Conservation (phyloP, 2,113 vertebrate genomes). For the Petrocephalus zakoni region DNA sequence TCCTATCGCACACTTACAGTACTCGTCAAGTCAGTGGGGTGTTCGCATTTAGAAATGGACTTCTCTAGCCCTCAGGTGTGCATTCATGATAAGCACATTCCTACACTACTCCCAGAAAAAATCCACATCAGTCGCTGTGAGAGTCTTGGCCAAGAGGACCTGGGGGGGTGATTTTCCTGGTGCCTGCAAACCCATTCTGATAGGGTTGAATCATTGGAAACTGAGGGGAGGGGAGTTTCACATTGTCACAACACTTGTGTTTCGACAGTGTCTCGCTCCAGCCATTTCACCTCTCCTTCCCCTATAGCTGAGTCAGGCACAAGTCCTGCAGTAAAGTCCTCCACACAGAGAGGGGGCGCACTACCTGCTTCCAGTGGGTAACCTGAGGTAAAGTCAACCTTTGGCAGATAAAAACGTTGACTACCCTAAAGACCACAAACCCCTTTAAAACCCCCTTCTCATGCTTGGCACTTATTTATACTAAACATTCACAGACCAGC, state of each 20-base stretch:
- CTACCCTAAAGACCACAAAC: background rate
- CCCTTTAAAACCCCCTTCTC: background rate
- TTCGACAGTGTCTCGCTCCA: background rate
- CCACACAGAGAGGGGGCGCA: background rate
- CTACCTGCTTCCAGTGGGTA: background rate
- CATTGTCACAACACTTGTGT: background rate
- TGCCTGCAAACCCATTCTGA: background rate
- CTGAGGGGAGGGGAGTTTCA: background rate
- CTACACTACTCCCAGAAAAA: background rate
- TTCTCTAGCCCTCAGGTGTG: background rate
- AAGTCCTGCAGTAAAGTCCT: background rate
- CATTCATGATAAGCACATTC: background rate
- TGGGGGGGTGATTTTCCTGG: background rate
- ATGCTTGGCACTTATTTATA: background rate
- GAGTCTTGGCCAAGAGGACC: background rate
- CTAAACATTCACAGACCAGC: slow-evolving; percentile 13
- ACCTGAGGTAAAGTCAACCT: slow-evolving; percentile 5
- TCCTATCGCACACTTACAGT: background rate
- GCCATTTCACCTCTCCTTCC: background rate
- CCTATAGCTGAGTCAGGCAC: background rate
- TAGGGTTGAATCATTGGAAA: background rate
- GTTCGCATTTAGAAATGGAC: background rate
- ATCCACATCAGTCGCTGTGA: background rate
- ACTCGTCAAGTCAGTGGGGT: slow-evolving; percentile 1
- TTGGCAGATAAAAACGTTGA: background rate